phyloP scores from a whole-genome alignment of 2,888 invertebrate species.

The Pseudoips prasinana region DNA sequence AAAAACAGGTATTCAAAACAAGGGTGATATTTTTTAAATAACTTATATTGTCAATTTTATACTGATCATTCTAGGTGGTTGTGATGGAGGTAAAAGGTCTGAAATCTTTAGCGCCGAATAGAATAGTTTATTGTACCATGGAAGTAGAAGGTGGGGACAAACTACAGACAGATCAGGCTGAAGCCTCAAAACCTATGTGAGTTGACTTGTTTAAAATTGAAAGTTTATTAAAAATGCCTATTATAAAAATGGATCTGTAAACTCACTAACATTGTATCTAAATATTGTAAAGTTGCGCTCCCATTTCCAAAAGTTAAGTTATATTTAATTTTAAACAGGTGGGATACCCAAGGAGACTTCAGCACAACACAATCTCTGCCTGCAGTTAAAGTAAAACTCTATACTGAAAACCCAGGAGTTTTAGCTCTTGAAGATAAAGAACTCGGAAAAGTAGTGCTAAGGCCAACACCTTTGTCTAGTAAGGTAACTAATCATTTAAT shows the following conservation, averaged over 20 bases:
- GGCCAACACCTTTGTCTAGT: constrained; percentile 93
- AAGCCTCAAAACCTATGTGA: constrained; percentile 98
- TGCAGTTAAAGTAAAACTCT: constrained; percentile 98
- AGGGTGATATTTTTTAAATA: too few relatives aligned
- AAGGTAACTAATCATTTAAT: constrained; percentile 81
- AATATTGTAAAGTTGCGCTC: too few relatives aligned
- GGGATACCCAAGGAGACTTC: constrained; percentile 99
- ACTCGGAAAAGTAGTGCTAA: constrained; percentile 94
- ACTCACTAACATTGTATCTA: too few relatives aligned
- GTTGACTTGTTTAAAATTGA: constrained; percentile 43
- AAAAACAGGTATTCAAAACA: too few relatives aligned
- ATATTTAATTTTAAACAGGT: constrained; percentile 79
- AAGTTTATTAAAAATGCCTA: background rate
- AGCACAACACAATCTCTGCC: constrained; percentile 98
- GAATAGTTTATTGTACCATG: constrained; percentile 99
- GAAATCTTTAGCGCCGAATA: constrained; percentile 97
- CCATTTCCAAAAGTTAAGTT: too few relatives aligned
- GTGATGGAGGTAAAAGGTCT: constrained; percentile 99
- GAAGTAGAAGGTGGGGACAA: constrained; percentile 99
- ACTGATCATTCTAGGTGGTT: constrained; percentile 90
- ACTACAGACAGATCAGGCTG: constrained; percentile 99
- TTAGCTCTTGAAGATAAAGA: constrained; percentile 99
- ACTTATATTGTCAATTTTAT: too few relatives aligned
- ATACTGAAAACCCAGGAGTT: constrained; percentile 98
- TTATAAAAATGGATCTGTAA: too few relatives aligned